These are phyloP conservation scores for Nothura maculosa DNA, from an alignment of 2,797 vertebrate species.

Conservation along the genomic window DNA sequence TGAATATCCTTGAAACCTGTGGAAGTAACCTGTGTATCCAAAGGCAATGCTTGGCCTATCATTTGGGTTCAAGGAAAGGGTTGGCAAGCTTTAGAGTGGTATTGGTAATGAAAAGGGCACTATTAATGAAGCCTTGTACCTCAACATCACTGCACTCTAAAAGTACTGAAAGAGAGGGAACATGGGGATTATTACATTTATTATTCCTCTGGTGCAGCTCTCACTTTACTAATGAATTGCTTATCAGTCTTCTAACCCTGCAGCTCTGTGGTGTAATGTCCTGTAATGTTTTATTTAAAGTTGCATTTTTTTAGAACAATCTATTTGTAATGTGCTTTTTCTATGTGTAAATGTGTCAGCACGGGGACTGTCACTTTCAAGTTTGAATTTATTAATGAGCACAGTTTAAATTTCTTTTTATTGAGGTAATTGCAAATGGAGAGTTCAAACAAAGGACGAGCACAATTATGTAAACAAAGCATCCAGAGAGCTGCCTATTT, in stretches of 20 bases:
- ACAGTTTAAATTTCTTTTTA: conserved; percentile 41
- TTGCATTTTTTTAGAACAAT: neutral
- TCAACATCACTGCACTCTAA: neutral
- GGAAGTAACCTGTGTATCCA: neutral
- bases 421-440: conserved; percentile 27
- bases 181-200: neutral
- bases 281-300: conserved; percentile 23
- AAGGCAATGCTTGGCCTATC: neutral
- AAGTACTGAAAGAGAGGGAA: neutral
- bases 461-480: conserved; percentile 28
- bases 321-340: neutral
- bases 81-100: neutral
- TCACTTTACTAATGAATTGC: conserved; percentile 22
- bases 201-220: neutral
- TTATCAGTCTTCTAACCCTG: conserved; percentile 21
- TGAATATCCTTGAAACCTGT: conserved; percentile 13
- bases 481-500: neutral
- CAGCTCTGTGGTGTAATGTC: neutral
- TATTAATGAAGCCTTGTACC: neutral
- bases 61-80: neutral
- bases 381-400: conserved; percentile 26
- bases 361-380: conserved; percentile 6
- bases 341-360: neutral
- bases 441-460: conserved; percentile 59
- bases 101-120: neutral